These are phyloP conservation scores for Lottia gigantea DNA, from an alignment of 2,888 invertebrate species.

Conservation along the genomic window DNA sequence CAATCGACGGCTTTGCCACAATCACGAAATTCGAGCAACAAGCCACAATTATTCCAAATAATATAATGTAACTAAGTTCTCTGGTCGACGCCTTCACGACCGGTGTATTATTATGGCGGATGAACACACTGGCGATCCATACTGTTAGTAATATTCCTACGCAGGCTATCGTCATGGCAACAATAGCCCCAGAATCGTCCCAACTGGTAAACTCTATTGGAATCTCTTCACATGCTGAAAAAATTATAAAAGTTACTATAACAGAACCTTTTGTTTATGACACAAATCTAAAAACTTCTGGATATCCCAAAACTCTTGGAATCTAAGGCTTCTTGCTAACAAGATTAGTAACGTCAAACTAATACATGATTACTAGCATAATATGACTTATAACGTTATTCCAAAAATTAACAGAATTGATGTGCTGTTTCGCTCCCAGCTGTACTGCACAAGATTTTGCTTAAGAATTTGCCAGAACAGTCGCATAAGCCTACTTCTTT, in stretches of 20 bases:
- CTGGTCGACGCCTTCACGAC: slow-evolving; percentile 91
- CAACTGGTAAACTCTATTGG: slow-evolving; percentile 76
- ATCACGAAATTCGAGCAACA: slow-evolving; percentile 84
- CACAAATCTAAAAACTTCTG: too few species aligned
- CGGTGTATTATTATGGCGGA: slow-evolving; percentile 90
- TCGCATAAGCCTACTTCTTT: too few species aligned
- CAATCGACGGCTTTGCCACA: slow-evolving; percentile 80
- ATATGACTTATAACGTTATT: too few species aligned
- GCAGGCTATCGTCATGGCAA: slow-evolving; percentile 78
- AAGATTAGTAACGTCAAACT: too few species aligned
- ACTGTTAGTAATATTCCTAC: slow-evolving; percentile 84
- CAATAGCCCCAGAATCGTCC: slow-evolving; percentile 75
- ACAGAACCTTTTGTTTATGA: too few species aligned
- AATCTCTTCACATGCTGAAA: slow-evolving; percentile 74
- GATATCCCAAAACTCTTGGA: too few species aligned
- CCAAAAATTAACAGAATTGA: too few species aligned
- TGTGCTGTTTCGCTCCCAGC: too few species aligned
- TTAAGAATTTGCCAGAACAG: too few species aligned
- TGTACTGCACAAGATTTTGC: too few species aligned
- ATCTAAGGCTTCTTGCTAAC: too few species aligned
- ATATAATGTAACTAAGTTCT: slow-evolving; percentile 82
- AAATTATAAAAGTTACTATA: background rate
- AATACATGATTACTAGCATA: too few species aligned
- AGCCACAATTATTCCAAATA: slow-evolving; percentile 69
- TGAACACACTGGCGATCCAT: slow-evolving; percentile 84